Conservation (phyloP, 1,140 invertebrate species). For the Tachypleus tridentatus region DNA sequence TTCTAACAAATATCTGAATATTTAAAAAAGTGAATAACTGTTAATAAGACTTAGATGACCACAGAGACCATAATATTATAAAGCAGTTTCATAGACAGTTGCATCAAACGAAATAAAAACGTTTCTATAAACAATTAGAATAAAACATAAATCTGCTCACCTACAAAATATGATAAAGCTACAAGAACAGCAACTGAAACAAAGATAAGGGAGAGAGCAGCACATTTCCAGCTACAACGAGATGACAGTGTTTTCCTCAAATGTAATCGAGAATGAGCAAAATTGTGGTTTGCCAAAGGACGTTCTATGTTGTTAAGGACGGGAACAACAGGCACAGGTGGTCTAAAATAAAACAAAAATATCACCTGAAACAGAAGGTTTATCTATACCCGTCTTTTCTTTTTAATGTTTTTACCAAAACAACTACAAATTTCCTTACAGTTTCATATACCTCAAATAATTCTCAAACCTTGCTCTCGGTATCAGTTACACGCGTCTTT, state of each 20-base stretch:
- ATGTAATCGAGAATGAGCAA: slow-evolving; percentile 61
- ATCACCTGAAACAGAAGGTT: no score
- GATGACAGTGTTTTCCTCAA: slow-evolving; percentile 85
- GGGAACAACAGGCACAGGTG: slow-evolving; percentile 11
- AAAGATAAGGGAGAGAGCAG: slow-evolving; percentile 78
- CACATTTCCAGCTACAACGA: slow-evolving; percentile 88
- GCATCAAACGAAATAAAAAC: neutral
- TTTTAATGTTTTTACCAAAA: no score
- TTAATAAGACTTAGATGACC: slow-evolving; percentile 2
- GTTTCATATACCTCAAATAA: no score
- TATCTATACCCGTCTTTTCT: no score
- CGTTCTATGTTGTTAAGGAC: slow-evolving; percentile 18
- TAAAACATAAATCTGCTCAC: slow-evolving; percentile 45
- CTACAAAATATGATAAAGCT: slow-evolving; percentile 85
- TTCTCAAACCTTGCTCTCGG: no score
- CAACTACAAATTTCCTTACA: no score
- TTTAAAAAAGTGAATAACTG: neutral
- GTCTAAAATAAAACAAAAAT: no score
- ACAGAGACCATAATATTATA: neutral
- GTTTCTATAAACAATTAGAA: neutral
- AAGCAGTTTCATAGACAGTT: neutral
- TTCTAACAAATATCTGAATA: neutral
- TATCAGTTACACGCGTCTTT: no score
- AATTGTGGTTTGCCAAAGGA: slow-evolving; percentile 24
- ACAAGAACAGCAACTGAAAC: slow-evolving; percentile 72